phyloP scores from a whole-genome alignment of 2,797 vertebrate species.

The Podarcis siculus region DNA sequence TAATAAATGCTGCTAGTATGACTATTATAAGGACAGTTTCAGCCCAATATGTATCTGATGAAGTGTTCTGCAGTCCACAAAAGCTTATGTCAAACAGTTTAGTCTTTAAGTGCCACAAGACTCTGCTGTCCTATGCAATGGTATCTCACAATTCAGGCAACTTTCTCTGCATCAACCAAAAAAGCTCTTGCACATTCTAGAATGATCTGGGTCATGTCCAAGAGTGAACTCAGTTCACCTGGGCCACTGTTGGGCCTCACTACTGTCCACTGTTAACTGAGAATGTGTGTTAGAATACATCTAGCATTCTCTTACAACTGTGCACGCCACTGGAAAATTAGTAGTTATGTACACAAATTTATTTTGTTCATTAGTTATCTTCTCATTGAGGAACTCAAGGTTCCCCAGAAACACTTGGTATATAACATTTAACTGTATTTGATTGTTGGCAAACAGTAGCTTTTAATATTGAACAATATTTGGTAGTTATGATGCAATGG shows the following conservation, averaged over 20 bases:
- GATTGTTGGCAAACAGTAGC: too few relatives aligned
- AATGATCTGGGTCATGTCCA: neutral
- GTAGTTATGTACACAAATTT: neutral
- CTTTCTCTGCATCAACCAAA: neutral
- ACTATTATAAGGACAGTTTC: too few relatives aligned
- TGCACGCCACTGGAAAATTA: neutral
- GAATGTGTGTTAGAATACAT: neutral
- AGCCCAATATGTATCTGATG: too few relatives aligned
- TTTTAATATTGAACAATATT: neutral
- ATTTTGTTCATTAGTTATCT: neutral
- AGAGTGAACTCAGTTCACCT: neutral
- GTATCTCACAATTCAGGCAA: neutral
- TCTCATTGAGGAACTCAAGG: neutral
- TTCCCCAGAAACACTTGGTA: too few relatives aligned
- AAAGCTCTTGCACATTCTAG: neutral
- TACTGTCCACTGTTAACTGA: neutral
- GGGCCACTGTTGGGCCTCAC: too few relatives aligned
- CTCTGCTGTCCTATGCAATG: neutral
- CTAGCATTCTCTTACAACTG: neutral
- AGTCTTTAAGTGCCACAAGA: too few relatives aligned
- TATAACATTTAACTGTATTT: too few relatives aligned
- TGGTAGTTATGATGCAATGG: neutral
- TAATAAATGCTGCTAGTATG: too few relatives aligned
- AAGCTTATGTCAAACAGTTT: too few relatives aligned
- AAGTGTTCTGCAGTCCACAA: too few relatives aligned